Base-by-base conservation (phyloP, 2,888 invertebrate species). In the Holacanthella duospinosa region DNA sequence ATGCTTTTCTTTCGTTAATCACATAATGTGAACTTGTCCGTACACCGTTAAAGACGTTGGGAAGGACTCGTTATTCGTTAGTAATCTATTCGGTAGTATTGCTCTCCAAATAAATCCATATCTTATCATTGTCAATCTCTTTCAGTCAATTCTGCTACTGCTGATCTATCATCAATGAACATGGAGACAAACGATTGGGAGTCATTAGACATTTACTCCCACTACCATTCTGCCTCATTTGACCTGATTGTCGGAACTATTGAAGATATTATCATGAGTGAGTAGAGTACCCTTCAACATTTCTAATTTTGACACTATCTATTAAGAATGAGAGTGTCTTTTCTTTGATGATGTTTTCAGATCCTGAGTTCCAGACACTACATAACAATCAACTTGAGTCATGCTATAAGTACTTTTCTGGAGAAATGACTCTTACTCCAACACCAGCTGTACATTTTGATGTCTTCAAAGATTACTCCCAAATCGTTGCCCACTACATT, bases 141-240 rank as follows among this genome's bases (percentile, higher is more conserved):
- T 48, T 21, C n/a, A 48, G 48, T 48, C 4, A 48, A 48, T 21
- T 48, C 48, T 48, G 48, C 48, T n/a, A 48, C 48, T n/a, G 48
- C n/a, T 21, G 48, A 48, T 16, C 21, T 48, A 4, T n/a, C 48
- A n/a, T 9, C 19, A 21, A n/a, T 48, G 48, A 48, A 9, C 12
- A 48, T 48, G 48, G 48, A 48, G 48, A 48, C 48, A 4, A 48
- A 48, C 21, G 48, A 48, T 21, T 48, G 48, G 48, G 48, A 48
- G n/a, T 9, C 6, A 21, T 21, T 48, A 21, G 48, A 48, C n/a
- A 48, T 48, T n/a, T 48, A 48, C 48, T 48, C 48, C 6, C 48
- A 21, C n/a, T 48, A 21, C n/a, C 48, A 21, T 21, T n/a, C 48
- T 9, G 12, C 48, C 16, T 9, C 48, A 9, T 48, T 48, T 48